Base-by-base conservation (phyloP, 2,888 invertebrate genomes). In the Matsumyia berberina region DNA sequence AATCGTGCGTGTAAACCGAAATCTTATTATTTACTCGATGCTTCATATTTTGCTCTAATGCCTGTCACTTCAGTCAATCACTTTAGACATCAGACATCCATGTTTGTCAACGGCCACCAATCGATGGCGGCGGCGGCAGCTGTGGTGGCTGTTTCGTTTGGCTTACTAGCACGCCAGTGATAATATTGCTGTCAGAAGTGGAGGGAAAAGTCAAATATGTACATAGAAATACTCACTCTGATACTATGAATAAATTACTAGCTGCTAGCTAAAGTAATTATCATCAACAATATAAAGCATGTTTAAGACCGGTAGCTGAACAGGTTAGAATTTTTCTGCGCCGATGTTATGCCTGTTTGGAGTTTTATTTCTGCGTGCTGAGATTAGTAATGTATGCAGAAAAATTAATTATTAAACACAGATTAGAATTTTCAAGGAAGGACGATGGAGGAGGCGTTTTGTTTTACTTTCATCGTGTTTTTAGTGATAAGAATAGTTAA, bases 181-280 rank as follows among this genome's bases (percentile, higher is more conserved):
- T 67, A 60, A 60, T 77, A 66, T 58, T 57, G 15, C 35, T 46
- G 31, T 62, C 44, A 55, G 39, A 55, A 8, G 33, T 57, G 57
- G 15, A 49, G 8, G 19, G 6, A 39, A 35, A 42, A 15, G 53
- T 17, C 19, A 44, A 46, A 60, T 12, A 42, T 9, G 4, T 29
- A 37, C 7, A 9, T 24, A n/a, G n/a, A n/a, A n/a, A n/a, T n/a
- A 35, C 15, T 31, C 29, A 24, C 42, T 42, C 29, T n/a, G 72
- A 53, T 37, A 60, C 46, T 72, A 51, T 60, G 33, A 72, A 72
- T 60, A 66, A 67, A 66, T 58, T n/a, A 29, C n/a, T n/a, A 64
- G 42, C 35, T 66, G 70, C 78, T 78, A 49, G 33, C 46, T 49
- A 2, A 67, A 73, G 55, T 78, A 77, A 83, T 83, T 83, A 83